These are phyloP conservation scores for Nematostella vectensis DNA, from an alignment of 92 coral and sea anemone species.

Conservation along the genomic window DNA sequence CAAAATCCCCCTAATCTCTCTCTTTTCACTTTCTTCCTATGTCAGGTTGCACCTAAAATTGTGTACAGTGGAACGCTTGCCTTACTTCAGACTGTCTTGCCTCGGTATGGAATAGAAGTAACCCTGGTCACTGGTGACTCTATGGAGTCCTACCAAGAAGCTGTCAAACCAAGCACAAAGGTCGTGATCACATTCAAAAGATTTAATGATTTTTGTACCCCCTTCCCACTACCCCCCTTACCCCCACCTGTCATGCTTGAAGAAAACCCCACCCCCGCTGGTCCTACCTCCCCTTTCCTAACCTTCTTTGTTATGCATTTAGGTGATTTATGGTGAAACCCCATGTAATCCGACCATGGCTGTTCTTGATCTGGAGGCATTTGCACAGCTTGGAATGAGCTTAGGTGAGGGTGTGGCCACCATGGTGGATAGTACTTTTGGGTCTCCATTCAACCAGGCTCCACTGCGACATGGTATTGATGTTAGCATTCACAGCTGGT, in stretches of 20 bases:
- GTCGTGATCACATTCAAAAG: no score
- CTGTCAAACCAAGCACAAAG: slow-evolving; percentile 74
- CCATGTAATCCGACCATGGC: slow-evolving; percentile 62
- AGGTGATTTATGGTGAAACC: slow-evolving; percentile 72
- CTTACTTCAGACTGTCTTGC: slow-evolving; percentile 14
- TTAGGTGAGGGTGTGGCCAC: slow-evolving; percentile 25
- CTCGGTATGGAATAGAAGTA: slow-evolving; percentile 62
- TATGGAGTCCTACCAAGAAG: slow-evolving; percentile 36
- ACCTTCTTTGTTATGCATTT: neutral
- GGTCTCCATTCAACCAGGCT: slow-evolving; percentile 45
- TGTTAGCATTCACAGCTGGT: slow-evolving; percentile 72
- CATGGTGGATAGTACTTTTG: slow-evolving; percentile 68
- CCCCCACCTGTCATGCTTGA: no score
- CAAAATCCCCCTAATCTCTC: no score
- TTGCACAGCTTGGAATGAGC: slow-evolving; percentile 55
- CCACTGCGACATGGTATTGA: slow-evolving; percentile 56
- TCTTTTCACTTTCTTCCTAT: no score
- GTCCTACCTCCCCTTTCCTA: no score
- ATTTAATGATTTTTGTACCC: no score
- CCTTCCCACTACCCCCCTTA: no score
- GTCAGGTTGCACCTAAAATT: slow-evolving; percentile 50
- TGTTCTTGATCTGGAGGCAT: slow-evolving; percentile 58
- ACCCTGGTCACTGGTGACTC: slow-evolving; percentile 44
- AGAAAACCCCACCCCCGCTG: no score
- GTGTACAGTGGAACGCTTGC: slow-evolving; percentile 53